Conservation (phyloP, 2,888 invertebrate genomes). For the Crematogaster levior region DNA sequence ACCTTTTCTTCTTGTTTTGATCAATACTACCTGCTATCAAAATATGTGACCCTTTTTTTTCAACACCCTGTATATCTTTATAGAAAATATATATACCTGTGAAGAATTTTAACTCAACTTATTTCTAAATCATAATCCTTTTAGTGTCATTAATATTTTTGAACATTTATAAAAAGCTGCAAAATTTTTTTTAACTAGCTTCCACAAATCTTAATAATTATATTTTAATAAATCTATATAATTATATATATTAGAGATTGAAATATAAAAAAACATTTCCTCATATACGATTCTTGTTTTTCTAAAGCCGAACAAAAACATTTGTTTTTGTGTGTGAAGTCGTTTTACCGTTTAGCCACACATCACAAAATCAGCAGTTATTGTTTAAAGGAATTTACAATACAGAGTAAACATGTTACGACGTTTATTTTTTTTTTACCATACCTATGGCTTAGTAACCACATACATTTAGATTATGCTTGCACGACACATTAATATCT, state of each 20-base stretch:
- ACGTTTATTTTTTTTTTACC: not conserved
- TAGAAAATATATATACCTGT: not conserved
- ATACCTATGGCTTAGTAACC: not conserved
- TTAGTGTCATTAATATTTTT: not conserved
- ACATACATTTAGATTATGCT: not conserved
- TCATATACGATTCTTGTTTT: not conserved
- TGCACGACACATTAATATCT: not conserved
- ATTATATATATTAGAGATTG: not conserved
- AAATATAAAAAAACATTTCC: not conserved
- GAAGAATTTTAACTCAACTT: not conserved
- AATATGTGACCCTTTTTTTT: no score
- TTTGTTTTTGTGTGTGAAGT: not conserved
- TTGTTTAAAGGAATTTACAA: slow-evolving; percentile 1
- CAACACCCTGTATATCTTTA: not conserved
- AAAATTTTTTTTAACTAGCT: not conserved
- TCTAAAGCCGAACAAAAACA: not conserved
- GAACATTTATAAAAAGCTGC: not conserved
- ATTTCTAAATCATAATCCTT: not conserved
- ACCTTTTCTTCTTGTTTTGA: no score
- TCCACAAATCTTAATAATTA: not conserved
- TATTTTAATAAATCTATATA: no score
- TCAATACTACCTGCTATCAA: no score
- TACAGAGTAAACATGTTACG: not conserved
- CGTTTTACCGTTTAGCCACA: not conserved
- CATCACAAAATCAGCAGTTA: not conserved